Evolutionary conservation across 2,113 vertebrate species (phyloP), one percentile per base, ranked within the genome.

Genomic region (Cebus imitator): DNA sequence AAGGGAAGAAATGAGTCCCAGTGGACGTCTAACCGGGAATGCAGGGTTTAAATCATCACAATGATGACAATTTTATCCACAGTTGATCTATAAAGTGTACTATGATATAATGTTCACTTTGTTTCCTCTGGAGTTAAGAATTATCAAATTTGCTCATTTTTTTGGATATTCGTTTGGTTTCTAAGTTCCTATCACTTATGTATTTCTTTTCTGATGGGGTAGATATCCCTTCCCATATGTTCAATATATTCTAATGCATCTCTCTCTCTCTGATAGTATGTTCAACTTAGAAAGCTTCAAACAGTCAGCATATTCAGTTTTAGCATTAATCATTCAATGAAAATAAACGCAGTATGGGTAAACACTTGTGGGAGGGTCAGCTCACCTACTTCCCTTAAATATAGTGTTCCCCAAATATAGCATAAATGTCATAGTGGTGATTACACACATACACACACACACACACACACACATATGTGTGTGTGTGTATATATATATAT

Each of bases 361-460:
- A 58, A 81, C 1, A 8, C 58, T 35, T n/a, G 12, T 23, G 43
- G 16, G 4, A 32, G 20, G 16, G 9, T 16, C 8, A 43, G n/a
- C 25, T 87, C 20, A 3, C 7, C 75, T 1, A 1, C 5, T 13
- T 18, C 3, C 21, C 48, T 10, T 21, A 61, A 37, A 61, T 14
- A 14, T 18, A 23, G 20, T 18, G 7, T 0, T 52, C 21, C 8
- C 7, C 1, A 78, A 1, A 45, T 21, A 35, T 13, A n/a, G n/a
- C 0, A 0, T 45, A 66, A 58, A 61, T 16, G 27, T 23, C 3
- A 45, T 45, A 50, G 12, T 86, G 20, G 16, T 81, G 35, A 27
- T 55, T 16, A 70, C 23, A 48, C 18, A 48, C 58, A 30, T 4
- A 72, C 8, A 87, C 13, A n/a, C 35, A 72, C 45, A 52, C 18